phyloP scores from a whole-genome alignment of 2,797 vertebrate genomes.

The Smutsia temminckii region DNA sequence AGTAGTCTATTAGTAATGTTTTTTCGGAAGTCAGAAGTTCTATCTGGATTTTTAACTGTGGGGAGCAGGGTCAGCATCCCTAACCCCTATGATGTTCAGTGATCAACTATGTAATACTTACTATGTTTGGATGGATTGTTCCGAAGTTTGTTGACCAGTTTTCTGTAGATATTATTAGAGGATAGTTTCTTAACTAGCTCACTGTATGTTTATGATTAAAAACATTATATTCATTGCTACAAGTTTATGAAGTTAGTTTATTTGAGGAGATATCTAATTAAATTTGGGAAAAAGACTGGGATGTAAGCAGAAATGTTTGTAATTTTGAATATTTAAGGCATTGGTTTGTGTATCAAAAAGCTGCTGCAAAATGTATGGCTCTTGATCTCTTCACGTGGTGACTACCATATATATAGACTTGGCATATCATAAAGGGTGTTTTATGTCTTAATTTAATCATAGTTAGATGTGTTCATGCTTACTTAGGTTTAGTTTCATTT shows the following conservation, averaged over 20 bases:
- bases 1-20: too few relatives aligned
- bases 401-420: neutral
- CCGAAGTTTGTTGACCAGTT: conserved; percentile 30
- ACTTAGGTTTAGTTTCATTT: conserved; percentile 1
- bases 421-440: neutral
- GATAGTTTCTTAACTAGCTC: neutral
- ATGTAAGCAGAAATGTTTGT: conserved; percentile 1
- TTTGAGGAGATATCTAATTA: conserved; percentile 24
- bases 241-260: conserved; percentile 27
- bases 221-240: neutral
- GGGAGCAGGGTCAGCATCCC: too few relatives aligned
- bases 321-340: neutral
- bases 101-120: neutral
- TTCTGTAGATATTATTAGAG: neutral
- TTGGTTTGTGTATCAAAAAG: neutral
- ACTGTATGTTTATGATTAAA: neutral
- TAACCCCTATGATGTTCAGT: too few relatives aligned
- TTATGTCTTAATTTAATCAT: neutral
- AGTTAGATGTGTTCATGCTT: neutral
- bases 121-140: neutral
- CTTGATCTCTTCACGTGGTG: neutral
- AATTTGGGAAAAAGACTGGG: neutral
- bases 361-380: neutral
- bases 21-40: too few relatives aligned
- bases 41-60: too few relatives aligned